These are phyloP conservation scores for Anodontia alba DNA, from an alignment of 2,888 invertebrate species.

Conservation along the genomic window DNA sequence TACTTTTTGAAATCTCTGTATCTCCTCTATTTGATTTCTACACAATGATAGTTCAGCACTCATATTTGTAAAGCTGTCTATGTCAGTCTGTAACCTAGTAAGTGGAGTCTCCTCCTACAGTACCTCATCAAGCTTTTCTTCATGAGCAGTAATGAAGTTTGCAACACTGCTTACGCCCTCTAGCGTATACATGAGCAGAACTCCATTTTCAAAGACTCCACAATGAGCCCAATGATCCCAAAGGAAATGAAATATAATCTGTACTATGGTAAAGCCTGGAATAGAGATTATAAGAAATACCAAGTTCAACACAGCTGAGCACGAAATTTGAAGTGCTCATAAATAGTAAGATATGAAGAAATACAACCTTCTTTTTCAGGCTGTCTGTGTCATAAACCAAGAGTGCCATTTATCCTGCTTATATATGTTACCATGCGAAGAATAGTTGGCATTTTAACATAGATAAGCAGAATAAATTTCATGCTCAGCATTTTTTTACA, in stretches of 20 bases:
- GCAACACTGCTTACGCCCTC: too few species aligned
- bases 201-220: too few species aligned
- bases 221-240: too few species aligned
- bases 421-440: slow-evolving; percentile 34
- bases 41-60: slow-evolving; percentile 32
- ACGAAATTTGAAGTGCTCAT: slow-evolving; percentile 28
- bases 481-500: not conserved
- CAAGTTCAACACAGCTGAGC: too few species aligned
- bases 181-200: too few species aligned
- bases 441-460: too few species aligned
- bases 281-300: slow-evolving; percentile 34
- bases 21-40: slow-evolving; percentile 16
- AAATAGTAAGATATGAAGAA: slow-evolving; percentile 48
- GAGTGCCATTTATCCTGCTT: slow-evolving; percentile 35
- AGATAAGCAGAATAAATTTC: too few species aligned
- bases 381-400: slow-evolving; percentile 47
- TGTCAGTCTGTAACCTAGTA: slow-evolving; percentile 20
- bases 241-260: too few species aligned
- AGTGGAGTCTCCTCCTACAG: slow-evolving; percentile 28
- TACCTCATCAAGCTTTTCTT: slow-evolving; percentile 23
- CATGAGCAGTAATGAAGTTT: too few species aligned
- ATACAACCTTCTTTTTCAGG: slow-evolving; percentile 43
- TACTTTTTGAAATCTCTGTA: slow-evolving; percentile 29
- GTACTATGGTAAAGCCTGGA: too few species aligned
- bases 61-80: slow-evolving; percentile 34